Conservation (phyloP, 2,888 invertebrate species). For the Dinocampus coccinellae region DNA sequence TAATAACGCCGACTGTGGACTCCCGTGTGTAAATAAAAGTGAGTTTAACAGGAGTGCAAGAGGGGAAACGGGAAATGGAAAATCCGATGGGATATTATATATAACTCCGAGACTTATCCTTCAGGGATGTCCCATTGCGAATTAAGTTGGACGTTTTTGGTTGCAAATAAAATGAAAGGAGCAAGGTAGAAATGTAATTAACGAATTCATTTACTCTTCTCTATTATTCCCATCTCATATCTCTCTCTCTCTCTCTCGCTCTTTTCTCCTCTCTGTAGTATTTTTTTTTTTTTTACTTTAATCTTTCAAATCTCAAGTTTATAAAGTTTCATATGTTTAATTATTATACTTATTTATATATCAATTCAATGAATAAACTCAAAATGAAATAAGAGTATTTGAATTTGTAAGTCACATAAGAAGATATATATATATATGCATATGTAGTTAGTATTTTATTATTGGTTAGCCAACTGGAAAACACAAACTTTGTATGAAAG, state of each 20-base stretch:
- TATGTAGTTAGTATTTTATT: not conserved
- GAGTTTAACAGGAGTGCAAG: slow-evolving; percentile 27
- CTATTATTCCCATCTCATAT: not conserved
- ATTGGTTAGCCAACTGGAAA: slow-evolving; percentile 9
- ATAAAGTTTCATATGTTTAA: not conserved
- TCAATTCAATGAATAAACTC: not conserved
- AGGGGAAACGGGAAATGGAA: slow-evolving; percentile 18
- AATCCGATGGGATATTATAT: slow-evolving; percentile 31
- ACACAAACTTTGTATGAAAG: not conserved
- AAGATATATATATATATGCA: no score
- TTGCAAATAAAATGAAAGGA: slow-evolving; percentile 10
- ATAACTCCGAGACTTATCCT: slow-evolving; percentile 23
- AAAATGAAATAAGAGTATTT: not conserved
- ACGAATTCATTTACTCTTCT: slow-evolving; percentile 3
- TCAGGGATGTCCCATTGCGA: slow-evolving; percentile 28
- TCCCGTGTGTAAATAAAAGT: slow-evolving; percentile 41
- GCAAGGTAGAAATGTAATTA: slow-evolving; percentile 7
- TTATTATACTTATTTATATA: not conserved
- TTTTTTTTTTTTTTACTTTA: not conserved
- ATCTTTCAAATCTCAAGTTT: not conserved
- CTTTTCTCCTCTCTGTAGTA: not conserved
- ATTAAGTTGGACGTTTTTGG: slow-evolving; percentile 25
- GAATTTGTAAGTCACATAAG: not conserved
- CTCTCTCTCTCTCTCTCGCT: not conserved
- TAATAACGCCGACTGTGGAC: slow-evolving; percentile 42